Conservation (phyloP, 2,888 invertebrate genomes). For the Plagodis dolabraria region DNA sequence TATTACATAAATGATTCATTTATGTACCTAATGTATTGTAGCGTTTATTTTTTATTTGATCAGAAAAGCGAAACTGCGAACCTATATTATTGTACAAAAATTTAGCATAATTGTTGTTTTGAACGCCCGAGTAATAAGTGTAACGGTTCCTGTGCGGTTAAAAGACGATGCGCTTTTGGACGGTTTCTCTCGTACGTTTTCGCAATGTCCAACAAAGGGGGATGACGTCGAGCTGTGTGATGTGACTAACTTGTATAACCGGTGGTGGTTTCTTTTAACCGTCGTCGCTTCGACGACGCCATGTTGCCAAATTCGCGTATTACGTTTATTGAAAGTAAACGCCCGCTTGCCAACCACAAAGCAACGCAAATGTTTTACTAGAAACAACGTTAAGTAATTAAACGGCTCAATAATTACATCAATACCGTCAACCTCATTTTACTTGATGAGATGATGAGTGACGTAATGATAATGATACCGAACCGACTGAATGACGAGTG, state of each 20-base stretch:
- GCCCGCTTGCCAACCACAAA: slow-evolving; percentile 14
- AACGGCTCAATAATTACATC: slow-evolving; percentile 28
- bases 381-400: slow-evolving; percentile 16
- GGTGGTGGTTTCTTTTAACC: slow-evolving; percentile 15
- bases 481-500: not conserved
- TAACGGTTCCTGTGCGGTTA: slow-evolving; percentile 4
- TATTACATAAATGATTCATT: too few species aligned
- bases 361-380: slow-evolving; percentile 13
- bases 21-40: too few species aligned
- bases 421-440: slow-evolving; percentile 28
- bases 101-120: too few species aligned
- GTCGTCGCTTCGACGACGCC: slow-evolving; percentile 6
- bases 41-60: too few species aligned
- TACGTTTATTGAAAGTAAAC: slow-evolving; percentile 27
- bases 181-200: slow-evolving; percentile 13
- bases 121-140: too few species aligned
- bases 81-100: too few species aligned
- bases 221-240: slow-evolving; percentile 13
- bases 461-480: slow-evolving; percentile 15
- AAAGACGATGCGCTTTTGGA: slow-evolving; percentile 2
- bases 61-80: too few species aligned
- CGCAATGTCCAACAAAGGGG: slow-evolving; percentile 18
- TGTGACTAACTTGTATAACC: slow-evolving; percentile 17
- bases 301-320: slow-evolving; percentile 21
- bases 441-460: slow-evolving; percentile 18